These are phyloP conservation scores for Prunella himalayana DNA, from an alignment of 2,113 vertebrate genomes.

Conservation along the genomic window DNA sequence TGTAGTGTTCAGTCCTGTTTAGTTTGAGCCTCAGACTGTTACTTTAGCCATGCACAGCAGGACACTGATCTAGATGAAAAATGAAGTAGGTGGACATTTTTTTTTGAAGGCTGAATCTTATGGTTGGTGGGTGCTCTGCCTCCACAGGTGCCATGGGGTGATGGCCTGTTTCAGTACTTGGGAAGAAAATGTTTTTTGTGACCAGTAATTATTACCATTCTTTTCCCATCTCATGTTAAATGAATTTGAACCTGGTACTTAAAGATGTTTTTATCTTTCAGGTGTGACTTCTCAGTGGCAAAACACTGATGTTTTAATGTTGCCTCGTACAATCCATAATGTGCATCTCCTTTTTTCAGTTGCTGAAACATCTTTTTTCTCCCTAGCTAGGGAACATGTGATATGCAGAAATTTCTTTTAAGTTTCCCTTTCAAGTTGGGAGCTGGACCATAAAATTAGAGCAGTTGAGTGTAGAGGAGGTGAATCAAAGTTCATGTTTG, in stretches of 20 bases:
- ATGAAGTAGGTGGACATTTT: background rate
- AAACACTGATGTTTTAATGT: background rate
- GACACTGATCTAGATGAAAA: background rate
- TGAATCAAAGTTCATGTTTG: background rate
- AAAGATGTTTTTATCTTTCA: background rate
- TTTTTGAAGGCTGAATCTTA: background rate
- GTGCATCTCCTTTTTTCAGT: background rate
- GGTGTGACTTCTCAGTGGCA: background rate
- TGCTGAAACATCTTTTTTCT: background rate
- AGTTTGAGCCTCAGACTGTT: background rate
- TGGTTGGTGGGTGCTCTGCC: accelerated
- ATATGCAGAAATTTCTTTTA: background rate
- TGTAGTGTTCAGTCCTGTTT: background rate
- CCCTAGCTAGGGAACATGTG: background rate
- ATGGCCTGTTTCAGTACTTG: background rate
- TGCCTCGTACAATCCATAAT: background rate
- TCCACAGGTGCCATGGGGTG: background rate
- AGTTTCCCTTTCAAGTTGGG: background rate
- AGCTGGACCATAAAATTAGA: background rate
- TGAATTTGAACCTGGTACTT: background rate
- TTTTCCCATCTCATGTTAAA: background rate
- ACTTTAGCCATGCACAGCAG: background rate
- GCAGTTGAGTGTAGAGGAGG: background rate
- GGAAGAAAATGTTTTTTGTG: background rate
- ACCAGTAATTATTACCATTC: background rate